Percentiles rank a stretch among this genome's conserved stretches.
Conservation (phyloP, 2,113 vertebrate species). For the Bos taurus region DNA sequence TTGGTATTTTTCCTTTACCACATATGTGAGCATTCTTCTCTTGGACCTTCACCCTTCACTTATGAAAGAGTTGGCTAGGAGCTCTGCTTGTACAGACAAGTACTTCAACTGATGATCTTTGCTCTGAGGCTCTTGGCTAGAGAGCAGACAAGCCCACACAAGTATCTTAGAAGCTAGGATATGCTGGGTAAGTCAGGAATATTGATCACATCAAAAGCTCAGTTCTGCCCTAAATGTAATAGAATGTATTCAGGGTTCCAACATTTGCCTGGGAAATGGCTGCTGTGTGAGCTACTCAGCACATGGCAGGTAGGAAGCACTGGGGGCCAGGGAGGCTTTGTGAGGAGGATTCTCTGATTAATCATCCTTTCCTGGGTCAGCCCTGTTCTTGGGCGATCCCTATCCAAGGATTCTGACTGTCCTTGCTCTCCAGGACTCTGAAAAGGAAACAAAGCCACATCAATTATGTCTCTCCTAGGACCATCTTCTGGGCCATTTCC, state of each 20-base stretch:
- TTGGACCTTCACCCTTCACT: accelerated
- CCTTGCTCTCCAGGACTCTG: background rate
- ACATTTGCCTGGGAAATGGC: background rate
- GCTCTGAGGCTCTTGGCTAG: accelerated
- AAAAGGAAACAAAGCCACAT: background rate
- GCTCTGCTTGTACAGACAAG: background rate
- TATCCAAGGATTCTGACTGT: background rate
- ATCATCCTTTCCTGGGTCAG: background rate
- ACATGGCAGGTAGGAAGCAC: accelerated
- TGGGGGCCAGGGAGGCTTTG: background rate
- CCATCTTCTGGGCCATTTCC: background rate
- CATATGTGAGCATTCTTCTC: background rate
- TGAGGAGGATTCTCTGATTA: background rate
- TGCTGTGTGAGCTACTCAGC: background rate
- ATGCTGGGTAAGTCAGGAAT: background rate
- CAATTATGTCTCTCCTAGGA: background rate
- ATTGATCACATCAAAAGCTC: background rate
- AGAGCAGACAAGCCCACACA: background rate
- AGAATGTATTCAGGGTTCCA: background rate
- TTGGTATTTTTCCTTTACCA: background rate
- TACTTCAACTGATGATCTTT: background rate
- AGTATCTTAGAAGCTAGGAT: background rate
- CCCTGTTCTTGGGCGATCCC: background rate
- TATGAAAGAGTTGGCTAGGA: background rate
- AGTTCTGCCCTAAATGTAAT: background rate